Evolutionary conservation across 2,888 invertebrate genomes (phyloP), one percentile per base, ranked within the genome.

Genomic region (Cheilosia grossa): DNA sequence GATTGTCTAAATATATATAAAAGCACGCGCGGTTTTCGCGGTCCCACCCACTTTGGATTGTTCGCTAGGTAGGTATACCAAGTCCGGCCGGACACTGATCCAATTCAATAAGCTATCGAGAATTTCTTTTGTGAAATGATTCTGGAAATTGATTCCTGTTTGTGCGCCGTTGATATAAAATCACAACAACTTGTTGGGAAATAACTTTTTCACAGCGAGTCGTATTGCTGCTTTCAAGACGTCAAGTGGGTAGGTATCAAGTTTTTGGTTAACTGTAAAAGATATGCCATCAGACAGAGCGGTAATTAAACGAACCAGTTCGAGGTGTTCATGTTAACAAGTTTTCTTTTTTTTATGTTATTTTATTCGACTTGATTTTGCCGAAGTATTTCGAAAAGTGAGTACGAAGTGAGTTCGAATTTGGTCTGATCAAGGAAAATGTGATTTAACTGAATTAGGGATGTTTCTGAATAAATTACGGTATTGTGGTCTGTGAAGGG

Each of bases 241-340:
- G 17, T 75, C 53, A 61, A 70, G 67, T 13, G 13, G 37, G 37
- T 37, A 63, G 66, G 64, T 24, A 13, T 27, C 51, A 13, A 51
- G 51, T 51, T 51, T 51, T 54, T 64, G 54, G 33, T 70, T 85
- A 81, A 85, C 81, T 81, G 85, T 85, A 77, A 80, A 85, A 67
- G 33, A 40, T 63, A 58, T 67, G 49, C 21, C 53, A 85, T 75
- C 67, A 59, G 67, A 77, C 66, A n/a, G 54, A 63, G 66, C 54
- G 42, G 44, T 80, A 66, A 77, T 77, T 85, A 80, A 58, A 9
- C 21, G 30, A 85, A 85, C 85, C 85, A 77, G 85, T 85, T 80
- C 30, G 4, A 1, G 2, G n/a, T 21, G 42, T 21, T 56, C 47
- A 63, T 63, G 54, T 49, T 61, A 69, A 81, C 74, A 63, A 81